phyloP scores from a whole-genome alignment of 2,113 vertebrate species.

The Ailuropoda melanoleuca region DNA sequence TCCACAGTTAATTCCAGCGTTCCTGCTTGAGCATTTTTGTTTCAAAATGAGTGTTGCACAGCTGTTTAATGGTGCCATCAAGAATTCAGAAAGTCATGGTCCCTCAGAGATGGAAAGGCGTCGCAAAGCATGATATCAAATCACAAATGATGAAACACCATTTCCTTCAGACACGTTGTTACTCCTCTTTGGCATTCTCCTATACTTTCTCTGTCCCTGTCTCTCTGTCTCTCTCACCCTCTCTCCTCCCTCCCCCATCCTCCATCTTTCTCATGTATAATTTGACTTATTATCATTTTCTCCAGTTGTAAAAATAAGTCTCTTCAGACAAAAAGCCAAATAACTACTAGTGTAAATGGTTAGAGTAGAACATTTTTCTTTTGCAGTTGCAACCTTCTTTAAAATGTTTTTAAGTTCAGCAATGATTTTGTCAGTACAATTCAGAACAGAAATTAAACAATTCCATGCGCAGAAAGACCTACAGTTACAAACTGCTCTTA shows the following conservation, averaged over 20 bases:
- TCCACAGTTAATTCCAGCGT: constrained; percentile 76
- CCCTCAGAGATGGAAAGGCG: constrained; percentile 65
- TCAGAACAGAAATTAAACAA: background rate
- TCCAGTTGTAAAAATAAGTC: background rate
- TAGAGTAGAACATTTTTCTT: background rate
- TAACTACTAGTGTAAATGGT: background rate
- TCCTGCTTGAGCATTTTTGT: constrained; percentile 64
- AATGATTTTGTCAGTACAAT: background rate
- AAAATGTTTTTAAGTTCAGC: background rate
- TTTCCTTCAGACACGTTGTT: background rate
- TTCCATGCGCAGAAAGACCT: background rate
- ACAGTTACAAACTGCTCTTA: background rate
- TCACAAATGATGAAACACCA: background rate
- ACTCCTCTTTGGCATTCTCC: background rate
- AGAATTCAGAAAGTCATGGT: constrained; percentile 70
- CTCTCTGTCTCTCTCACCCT: no score
- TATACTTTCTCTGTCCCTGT: background rate
- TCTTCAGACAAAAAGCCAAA: background rate
- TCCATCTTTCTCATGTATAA: background rate
- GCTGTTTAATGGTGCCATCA: constrained; percentile 76
- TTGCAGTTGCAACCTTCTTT: background rate
- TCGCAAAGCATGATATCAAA: constrained; percentile 7
- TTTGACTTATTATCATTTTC: background rate
- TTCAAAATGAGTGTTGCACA: constrained; percentile 62
- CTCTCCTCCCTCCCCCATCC: background rate